A percentile compares a stretch with the other conserved stretches of the same genome.
phyloP scores from a whole-genome alignment of 92 coral and sea anemone genomes.

The Paramuricea clavata region DNA sequence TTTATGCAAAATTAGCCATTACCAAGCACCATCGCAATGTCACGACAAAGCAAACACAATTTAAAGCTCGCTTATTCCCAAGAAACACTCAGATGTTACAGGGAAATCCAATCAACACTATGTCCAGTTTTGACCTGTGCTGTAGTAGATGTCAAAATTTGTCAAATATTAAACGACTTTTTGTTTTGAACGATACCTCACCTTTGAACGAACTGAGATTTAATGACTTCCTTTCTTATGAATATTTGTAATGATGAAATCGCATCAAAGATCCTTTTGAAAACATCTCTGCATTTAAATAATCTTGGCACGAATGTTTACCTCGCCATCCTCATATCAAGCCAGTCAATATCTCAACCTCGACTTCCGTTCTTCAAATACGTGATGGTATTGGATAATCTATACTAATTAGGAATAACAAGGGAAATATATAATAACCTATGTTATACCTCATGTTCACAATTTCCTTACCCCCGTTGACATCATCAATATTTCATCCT shows the following conservation, averaged over 20 bases:
- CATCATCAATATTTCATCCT: too few species aligned
- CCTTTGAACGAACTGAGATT: neutral
- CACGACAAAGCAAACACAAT: neutral
- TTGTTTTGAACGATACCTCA: neutral
- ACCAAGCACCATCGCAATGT: neutral
- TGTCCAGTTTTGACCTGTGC: neutral
- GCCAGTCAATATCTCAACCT: neutral
- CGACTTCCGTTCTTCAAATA: too few species aligned
- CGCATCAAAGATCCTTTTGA: neutral
- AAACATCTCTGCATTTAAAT: neutral
- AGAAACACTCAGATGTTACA: neutral
- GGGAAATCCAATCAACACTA: neutral
- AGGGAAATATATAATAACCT: too few species aligned
- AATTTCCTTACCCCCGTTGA: too few species aligned
- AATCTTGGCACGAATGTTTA: neutral
- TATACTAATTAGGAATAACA: too few species aligned
- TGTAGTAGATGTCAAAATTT: neutral
- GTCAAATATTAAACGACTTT: neutral
- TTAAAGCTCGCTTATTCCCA: neutral
- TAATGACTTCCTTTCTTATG: neutral
- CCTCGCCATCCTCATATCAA: neutral
- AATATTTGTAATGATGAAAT: neutral
- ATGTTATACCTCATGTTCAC: too few species aligned
- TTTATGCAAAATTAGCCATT: neutral
- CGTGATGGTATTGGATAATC: too few species aligned